Evolutionary conservation across 2,888 invertebrate genomes (phyloP).

Genomic region (Tipula vernalis): DNA sequence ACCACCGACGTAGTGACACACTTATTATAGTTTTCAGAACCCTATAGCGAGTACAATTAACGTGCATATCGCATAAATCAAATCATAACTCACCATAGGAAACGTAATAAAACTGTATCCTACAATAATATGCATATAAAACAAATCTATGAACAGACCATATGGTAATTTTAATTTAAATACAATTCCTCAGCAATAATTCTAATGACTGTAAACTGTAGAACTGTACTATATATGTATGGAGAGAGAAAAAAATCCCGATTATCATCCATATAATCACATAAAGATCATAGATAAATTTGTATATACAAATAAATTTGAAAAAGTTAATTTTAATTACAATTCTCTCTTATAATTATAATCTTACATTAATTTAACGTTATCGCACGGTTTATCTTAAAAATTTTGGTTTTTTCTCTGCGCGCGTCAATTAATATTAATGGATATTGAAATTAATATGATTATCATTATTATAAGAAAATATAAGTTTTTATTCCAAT

Average conservation of each 20-base stretch:
- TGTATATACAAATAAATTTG: not conserved
- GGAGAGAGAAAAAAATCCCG: not conserved
- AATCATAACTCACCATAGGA: not conserved
- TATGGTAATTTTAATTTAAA: slow-evolving; percentile 4
- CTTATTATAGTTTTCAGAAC: not conserved
- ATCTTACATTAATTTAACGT: not conserved
- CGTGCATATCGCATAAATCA: not conserved
- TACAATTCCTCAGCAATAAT: slow-evolving; percentile 4
- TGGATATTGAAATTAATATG: not conserved
- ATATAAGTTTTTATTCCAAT: not conserved
- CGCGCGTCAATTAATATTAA: not conserved
- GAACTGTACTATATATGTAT: not conserved
- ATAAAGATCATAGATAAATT: not conserved
- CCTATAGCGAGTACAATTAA: not conserved
- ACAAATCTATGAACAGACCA: not conserved
- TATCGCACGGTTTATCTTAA: not conserved
- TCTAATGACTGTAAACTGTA: not conserved
- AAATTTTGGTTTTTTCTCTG: not conserved
- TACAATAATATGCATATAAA: not conserved
- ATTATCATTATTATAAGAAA: not conserved
- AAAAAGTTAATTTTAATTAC: not conserved
- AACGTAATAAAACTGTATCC: not conserved
- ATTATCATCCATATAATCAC: not conserved
- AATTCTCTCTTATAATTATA: not conserved
- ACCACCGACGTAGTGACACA: not conserved